Evolutionary conservation across 2,113 vertebrate species (phyloP).

Genomic region (Sinocyclocheilus rhinocerous): DNA sequence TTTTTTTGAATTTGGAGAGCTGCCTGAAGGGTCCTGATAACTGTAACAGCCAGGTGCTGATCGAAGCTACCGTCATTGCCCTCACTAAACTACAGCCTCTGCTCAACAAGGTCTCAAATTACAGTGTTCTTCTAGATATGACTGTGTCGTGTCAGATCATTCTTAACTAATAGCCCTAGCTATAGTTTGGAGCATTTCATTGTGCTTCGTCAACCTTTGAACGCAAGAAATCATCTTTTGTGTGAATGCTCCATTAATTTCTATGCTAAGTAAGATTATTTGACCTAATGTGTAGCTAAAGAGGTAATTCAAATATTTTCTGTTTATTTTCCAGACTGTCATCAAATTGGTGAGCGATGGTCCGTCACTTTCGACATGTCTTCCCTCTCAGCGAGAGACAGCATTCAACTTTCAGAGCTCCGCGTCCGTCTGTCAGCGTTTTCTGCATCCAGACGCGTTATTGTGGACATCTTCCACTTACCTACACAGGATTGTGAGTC

Average conservation of each 20-base stretch:
- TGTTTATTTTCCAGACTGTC: slow-evolving; percentile 70
- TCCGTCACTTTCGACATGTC: slow-evolving; percentile 85
- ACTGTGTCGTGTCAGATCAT: not conserved
- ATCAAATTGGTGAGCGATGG: slow-evolving; percentile 78
- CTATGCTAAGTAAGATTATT: not conserved
- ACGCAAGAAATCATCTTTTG: not conserved
- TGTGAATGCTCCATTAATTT: not conserved
- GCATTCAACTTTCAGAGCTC: slow-evolving; percentile 81
- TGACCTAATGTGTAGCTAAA: not conserved
- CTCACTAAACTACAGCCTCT: slow-evolving; percentile 96
- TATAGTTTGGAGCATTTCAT: not conserved
- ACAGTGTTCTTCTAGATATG: not conserved
- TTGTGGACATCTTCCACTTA: slow-evolving; percentile 82
- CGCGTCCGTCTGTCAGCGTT: slow-evolving; percentile 71
- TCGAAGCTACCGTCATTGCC: slow-evolving; percentile 96
- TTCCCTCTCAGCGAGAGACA: slow-evolving; percentile 76
- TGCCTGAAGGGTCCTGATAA: slow-evolving; percentile 96
- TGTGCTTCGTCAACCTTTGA: not conserved
- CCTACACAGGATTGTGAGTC: slow-evolving; percentile 58
- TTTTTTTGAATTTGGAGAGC: slow-evolving; percentile 92
- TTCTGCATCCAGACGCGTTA: slow-evolving; percentile 55
- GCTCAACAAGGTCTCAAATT: slow-evolving; percentile 86
- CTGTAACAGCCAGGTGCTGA: slow-evolving; percentile 97
- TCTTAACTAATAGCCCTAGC: not conserved
- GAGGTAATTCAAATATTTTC: not conserved